Evolutionary conservation across 2,797 vertebrate genomes (phyloP).

Genomic region (Cottoperca gobio): DNA sequence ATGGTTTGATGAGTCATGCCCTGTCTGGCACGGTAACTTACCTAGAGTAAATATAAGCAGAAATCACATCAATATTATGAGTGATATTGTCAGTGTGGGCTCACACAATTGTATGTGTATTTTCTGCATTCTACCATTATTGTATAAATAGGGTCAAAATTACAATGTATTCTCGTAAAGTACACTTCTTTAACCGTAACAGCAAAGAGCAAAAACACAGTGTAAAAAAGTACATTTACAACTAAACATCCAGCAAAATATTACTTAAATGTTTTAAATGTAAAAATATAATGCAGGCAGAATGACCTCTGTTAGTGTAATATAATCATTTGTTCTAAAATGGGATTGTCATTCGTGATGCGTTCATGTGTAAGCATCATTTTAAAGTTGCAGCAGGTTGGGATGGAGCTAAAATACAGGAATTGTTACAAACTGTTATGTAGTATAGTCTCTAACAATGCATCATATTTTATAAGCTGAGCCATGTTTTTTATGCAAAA

Average conservation of each 20-base stretch:
- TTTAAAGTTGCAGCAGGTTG: neutral
- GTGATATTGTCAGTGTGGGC: neutral
- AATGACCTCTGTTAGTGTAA: neutral
- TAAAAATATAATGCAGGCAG: neutral
- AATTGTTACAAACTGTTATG: neutral
- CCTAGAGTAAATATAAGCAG: slow-evolving; percentile 77
- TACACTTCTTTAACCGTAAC: neutral
- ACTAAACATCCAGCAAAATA: neutral
- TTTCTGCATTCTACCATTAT: neutral
- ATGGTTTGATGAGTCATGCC: slow-evolving; percentile 80
- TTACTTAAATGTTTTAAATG: neutral
- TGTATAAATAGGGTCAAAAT: neutral
- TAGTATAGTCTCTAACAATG: neutral
- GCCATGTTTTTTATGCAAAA: neutral
- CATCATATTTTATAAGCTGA: neutral
- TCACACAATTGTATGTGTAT: neutral
- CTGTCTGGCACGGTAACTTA: slow-evolving; percentile 88
- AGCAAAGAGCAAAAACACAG: neutral
- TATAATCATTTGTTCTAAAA: slow-evolving; percentile 1
- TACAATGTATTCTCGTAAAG: neutral
- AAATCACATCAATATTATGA: slow-evolving; percentile 40
- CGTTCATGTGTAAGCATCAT: neutral
- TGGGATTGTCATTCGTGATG: neutral
- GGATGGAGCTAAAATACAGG: neutral
- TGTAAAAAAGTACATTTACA: neutral